Evolutionary conservation across 2,113 vertebrate species (phyloP).

Genomic region (Myotis brandtii): DNA sequence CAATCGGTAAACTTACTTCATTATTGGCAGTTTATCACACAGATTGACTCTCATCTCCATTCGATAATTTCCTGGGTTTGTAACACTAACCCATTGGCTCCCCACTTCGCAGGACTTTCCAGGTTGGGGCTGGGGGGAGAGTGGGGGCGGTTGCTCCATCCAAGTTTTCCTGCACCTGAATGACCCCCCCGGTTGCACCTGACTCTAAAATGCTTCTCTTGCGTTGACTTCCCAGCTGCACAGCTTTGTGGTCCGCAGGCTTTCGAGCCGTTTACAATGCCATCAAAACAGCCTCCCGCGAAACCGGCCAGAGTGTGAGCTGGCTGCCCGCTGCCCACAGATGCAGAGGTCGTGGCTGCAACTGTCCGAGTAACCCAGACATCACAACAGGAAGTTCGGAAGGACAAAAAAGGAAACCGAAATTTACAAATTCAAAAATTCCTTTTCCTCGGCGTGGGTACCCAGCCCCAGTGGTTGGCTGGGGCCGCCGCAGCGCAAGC

Average conservation of each 20-base stretch:
- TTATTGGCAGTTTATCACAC: neutral
- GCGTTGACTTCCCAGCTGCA: constrained; percentile 47
- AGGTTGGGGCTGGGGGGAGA: neutral
- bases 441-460: neutral
- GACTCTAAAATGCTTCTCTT: constrained; percentile 44
- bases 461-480: neutral
- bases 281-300: neutral
- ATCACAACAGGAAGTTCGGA: constrained; percentile 19
- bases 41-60: neutral
- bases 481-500: neutral
- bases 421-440: neutral
- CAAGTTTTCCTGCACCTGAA: neutral
- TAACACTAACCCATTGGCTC: neutral
- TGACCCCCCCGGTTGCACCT: neutral
- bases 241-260: neutral
- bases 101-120: neutral
- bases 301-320: neutral
- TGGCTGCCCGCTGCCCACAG: neutral
- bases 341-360: neutral
- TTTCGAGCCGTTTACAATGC: neutral
- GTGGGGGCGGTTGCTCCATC: neutral
- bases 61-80: neutral
- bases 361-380: neutral
- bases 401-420: neutral
- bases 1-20: constrained; percentile 21